Evolutionary conservation across 2,113 vertebrate species (phyloP), one percentile per base, ranked within the genome.

Genomic region (Bubalus kerabau): DNA sequence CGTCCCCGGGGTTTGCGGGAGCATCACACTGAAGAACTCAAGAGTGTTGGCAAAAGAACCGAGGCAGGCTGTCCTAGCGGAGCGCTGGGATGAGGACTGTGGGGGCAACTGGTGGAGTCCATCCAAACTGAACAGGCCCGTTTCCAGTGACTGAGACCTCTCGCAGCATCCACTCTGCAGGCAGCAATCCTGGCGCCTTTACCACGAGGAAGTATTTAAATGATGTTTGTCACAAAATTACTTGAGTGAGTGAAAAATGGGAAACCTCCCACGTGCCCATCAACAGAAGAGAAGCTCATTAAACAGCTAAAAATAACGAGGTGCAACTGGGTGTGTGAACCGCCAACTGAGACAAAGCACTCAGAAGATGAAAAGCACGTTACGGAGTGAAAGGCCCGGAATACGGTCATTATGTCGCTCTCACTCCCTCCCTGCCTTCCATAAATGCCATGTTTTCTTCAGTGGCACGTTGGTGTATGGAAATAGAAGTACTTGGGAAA

Each of bases 261-360:
- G 56, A 88, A 81, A 28, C 56, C 83, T 26, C 46, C 30, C 24
- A 15, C 0, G 2, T 43, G 67, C 28, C 67, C 32, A 5, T 9
- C 54, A 7, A 17, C 17, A 32, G 62, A 64, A 46, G 17, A 62
- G 57, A 2, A 40, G 32, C 15, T 94, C 50, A 19, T 26, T 54
- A 36, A 5, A 36, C 36, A 10, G 5, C 36, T 60, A 28, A 52
- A 81, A 54, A 60, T 19, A 36, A 81, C 10, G 7, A 17, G 48
- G 28, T 74, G 0, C 46, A 6, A 57, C 59, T 40, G n/a, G 46
- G 14, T 7, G 21, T 1, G 21, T 57, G 23, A 7, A 17, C 1
- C 0, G 4, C 2, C 78, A 30, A 21, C 15, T 0, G 0, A 54
- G 59, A 56, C 2, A 15, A 7, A 8, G 85, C 5, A 26, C 67